Evolutionary conservation across 2,113 vertebrate genomes (phyloP).

Genomic region (Serilophus lunatus): DNA sequence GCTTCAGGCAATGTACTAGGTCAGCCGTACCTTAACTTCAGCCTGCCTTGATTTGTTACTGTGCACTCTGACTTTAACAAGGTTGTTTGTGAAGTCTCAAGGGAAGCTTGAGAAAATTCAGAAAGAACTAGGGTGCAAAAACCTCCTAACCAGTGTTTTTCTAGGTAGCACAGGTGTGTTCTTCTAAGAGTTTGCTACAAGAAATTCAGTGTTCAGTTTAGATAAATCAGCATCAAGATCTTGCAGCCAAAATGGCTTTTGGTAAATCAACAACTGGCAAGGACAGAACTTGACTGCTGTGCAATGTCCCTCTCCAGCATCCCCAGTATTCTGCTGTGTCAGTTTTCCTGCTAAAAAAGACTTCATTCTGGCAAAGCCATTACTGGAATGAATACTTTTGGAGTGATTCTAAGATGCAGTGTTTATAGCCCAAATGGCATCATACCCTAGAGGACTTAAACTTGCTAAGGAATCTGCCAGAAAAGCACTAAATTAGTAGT

Average conservation of each 20-base stretch:
- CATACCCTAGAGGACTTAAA: neutral
- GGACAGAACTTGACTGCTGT: neutral
- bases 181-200: neutral
- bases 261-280: neutral
- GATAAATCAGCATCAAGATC: neutral
- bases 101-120: neutral
- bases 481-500: neutral
- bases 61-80: neutral
- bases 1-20: neutral
- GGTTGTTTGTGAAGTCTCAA: neutral
- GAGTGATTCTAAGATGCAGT: slow-evolving; percentile 29
- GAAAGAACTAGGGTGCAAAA: neutral
- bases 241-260: neutral
- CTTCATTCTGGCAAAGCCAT: neutral
- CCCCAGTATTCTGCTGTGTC: neutral
- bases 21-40: neutral
- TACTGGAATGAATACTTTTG: slow-evolving; percentile 44
- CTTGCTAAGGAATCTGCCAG: slow-evolving; percentile 1
- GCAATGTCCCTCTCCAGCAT: neutral
- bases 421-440: slow-evolving; percentile 23
- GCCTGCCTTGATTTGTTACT: neutral
- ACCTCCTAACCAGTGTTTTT: neutral
- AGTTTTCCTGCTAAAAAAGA: neutral
- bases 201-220: neutral
- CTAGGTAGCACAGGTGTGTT: neutral